Base-by-base conservation (phyloP, 2,888 invertebrate genomes). In the Mimumesa dahlbomi region DNA sequence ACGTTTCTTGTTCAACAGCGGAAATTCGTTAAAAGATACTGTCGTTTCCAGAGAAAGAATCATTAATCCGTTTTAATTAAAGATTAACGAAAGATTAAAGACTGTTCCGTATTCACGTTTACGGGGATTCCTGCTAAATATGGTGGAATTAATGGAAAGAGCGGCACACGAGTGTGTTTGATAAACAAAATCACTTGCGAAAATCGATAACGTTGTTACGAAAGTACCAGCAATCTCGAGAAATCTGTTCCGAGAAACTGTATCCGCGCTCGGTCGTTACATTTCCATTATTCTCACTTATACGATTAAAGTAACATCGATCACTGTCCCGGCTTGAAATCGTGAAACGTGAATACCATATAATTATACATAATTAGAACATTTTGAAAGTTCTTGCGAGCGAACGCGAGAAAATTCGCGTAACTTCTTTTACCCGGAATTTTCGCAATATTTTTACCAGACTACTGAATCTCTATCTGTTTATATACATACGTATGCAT, bases 281-380 rank as follows among this genome's bases (percentile, higher is more conserved):
- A 42, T n/a, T n/a, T n/a, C n/a, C 9, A n/a, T 34, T 34, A 34
- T n/a, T n/a, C n/a, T n/a, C 34, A 34, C n/a, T 34, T 11, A n/a
- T 34, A n/a, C n/a, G n/a, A 34, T 34, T 34, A 34, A 34, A 34
- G n/a, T n/a, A n/a, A 34, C 34, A n/a, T 34, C 34, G 34, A n/a
- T 4, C 34, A 34, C 4, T n/a, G 34, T n/a, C n/a, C 4, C 11
- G 3, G 34, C 9, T 4, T n/a, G 3, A 3, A n/a, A 34, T n/a
- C 1, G 9, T n/a, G 9, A n/a, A n/a, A n/a, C 4, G n/a, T n/a
- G 3, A 34, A 34, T n/a, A n/a, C 4, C n/a, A 7, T n/a, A 9
- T 34, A n/a, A 34, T 2, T 9, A 9, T 9, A 29, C n/a, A 9
- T 9, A 29, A 9, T 29, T 29, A 29, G 7, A 29, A 6, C 29